Evolutionary conservation across 2,888 invertebrate species (phyloP), one percentile per base, ranked within the genome.

Genomic region (Drosophila rubida): DNA sequence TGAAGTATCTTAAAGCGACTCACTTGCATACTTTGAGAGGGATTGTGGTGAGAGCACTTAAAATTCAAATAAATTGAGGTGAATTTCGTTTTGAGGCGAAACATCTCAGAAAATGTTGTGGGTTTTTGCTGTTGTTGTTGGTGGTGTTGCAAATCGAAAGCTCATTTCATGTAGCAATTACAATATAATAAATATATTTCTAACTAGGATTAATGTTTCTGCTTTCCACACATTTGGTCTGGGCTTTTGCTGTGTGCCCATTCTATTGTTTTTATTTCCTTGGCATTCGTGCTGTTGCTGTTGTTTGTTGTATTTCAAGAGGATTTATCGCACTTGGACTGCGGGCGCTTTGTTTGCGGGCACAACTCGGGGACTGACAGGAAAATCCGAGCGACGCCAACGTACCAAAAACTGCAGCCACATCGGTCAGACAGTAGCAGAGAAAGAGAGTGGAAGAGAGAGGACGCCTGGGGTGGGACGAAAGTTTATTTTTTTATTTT

Each of bases 261-360:
- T 44, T 63, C 19, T 58, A 57, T 69, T 58, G 54, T 63, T 73
- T 73, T 73, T 64, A 57, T 73, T 64, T 45, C 55, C 45, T 51
- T 71, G 16, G 46, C 41, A 67, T 55, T 71, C 49, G 35, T 50
- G 27, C 14, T 57, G 19, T 25, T 35, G 16, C 11, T 14, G 30
- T 7, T 51, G 50, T 63, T 60, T 83, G 69, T 83, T 82, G 85
- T 78, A 57, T 78, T 82, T 67, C 72, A 65, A 62, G 55, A 75
- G 82, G 86, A 82, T 82, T 82, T 82, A 87, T 82, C 86, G 80
- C 82, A 87, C 88, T 88, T 82, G 83, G 66, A 65, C 75, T 46
- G 77, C 62, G 74, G 70, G 63, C 76, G 83, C 88, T 85, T 87
- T 87, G 86, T 82, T 82, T 85, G 88, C 59, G 86, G 82, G 79